Percentiles rank a stretch among this genome's conserved stretches.
Evolutionary conservation across 2,888 invertebrate genomes (phyloP).

Genomic region (Biston betularia): DNA sequence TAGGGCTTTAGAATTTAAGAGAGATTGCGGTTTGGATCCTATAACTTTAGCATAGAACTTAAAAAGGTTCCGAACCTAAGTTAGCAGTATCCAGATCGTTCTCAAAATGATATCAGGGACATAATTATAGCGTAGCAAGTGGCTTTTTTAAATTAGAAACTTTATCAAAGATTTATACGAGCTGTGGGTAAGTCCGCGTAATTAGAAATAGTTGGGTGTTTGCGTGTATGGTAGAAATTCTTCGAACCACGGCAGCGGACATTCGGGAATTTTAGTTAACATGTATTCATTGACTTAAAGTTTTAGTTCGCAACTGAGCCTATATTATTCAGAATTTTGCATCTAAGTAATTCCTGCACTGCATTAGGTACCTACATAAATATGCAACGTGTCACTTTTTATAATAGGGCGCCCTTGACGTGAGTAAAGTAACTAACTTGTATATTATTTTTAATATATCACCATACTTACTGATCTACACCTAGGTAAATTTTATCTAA

Average conservation of each 20-base stretch:
- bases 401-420: too few relatives aligned
- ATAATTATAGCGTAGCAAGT: constrained; percentile 65
- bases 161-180: constrained; percentile 78
- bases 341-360: too few relatives aligned
- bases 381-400: too few relatives aligned
- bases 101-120: constrained; percentile 73
- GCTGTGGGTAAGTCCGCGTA: constrained; percentile 73
- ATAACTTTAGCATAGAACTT: constrained; percentile 17
- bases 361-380: too few relatives aligned
- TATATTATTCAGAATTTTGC: too few relatives aligned
- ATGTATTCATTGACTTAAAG: background rate
- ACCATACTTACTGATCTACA: background rate
- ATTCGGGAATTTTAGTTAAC: background rate
- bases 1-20: constrained; percentile 71
- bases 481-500: too few relatives aligned
- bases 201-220: constrained; percentile 40
- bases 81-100: constrained; percentile 48
- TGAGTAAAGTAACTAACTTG: too few relatives aligned
- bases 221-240: constrained; percentile 30
- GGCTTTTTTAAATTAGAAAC: constrained; percentile 72
- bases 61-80: constrained; percentile 11
- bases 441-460: background rate
- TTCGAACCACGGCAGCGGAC: constrained; percentile 23
- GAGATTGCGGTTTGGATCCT: constrained; percentile 27
- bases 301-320: too few relatives aligned